A percentile compares a stretch with the other conserved stretches of the same genome.
These are phyloP conservation scores for Chanos chanos DNA, from an alignment of 2,797 vertebrate genomes.

Conservation along the genomic window DNA sequence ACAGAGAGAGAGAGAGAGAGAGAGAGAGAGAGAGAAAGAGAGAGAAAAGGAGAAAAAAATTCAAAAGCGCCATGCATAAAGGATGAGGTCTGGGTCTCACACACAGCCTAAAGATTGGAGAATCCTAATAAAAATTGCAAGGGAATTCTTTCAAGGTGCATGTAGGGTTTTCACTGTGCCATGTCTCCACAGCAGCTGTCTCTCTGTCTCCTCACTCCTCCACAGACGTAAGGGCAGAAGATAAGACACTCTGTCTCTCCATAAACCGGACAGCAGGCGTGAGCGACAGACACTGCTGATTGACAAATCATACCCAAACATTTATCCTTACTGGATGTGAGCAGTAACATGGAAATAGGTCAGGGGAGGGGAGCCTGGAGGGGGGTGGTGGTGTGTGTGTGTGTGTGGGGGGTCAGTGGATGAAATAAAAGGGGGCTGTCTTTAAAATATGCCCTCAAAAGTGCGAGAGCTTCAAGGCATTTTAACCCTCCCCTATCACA, in stretches of 20 bases:
- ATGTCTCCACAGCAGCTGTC: neutral
- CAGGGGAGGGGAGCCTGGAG: neutral
- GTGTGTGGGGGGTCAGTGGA: no score
- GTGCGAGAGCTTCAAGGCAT: neutral
- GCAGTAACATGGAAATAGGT: conserved; percentile 5
- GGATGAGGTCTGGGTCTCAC: conserved; percentile 50
- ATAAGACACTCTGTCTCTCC: no score
- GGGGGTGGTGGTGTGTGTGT: no score
- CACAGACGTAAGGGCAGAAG: no score
- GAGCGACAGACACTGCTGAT: no score
- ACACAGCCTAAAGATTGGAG: conserved; percentile 51
- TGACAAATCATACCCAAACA: no score
- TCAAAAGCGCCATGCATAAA: conserved; percentile 56
- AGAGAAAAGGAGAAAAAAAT: conserved; percentile 20
- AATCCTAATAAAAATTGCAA: conserved; percentile 56
- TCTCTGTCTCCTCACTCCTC: neutral
- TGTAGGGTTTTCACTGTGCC: conserved; percentile 19
- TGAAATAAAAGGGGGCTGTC: no score
- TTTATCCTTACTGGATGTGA: conserved; percentile 6
- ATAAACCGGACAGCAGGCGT: no score
- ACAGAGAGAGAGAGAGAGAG: neutral
- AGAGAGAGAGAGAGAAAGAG: conserved; percentile 14
- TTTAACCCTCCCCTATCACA: conserved; percentile 15
- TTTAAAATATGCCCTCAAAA: conserved; percentile 9
- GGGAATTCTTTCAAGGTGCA: conserved; percentile 51